phyloP scores from a whole-genome alignment of 1,140 invertebrate genomes.

The Aphis gossypii region DNA sequence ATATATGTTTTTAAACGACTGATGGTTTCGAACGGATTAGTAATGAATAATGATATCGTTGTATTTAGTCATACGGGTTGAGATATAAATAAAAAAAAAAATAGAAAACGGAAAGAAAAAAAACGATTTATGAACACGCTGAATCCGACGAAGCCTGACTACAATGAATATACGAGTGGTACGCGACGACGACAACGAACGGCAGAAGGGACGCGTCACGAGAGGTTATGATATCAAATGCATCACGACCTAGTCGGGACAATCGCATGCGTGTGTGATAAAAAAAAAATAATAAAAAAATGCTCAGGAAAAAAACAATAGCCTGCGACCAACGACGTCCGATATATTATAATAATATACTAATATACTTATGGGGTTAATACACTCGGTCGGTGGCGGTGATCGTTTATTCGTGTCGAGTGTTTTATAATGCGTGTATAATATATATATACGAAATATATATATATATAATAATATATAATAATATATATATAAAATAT shows the following conservation, averaged over 20 bases:
- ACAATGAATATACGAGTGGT: not conserved
- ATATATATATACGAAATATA: not conserved
- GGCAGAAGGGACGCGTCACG: not conserved
- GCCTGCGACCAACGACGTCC: not conserved
- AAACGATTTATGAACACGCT: not conserved
- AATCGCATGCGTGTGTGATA: not conserved
- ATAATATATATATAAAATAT: too few species aligned
- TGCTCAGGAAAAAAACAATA: not conserved
- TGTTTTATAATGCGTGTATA: not conserved
- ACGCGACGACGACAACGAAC: not conserved
- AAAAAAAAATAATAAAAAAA: constrained; percentile 32
- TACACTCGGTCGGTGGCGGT: not conserved
- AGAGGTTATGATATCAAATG: constrained; percentile 28
- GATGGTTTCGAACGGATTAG: not conserved
- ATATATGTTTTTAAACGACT: not conserved
- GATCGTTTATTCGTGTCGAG: not conserved
- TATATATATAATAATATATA: too few species aligned
- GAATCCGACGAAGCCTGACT: not conserved
- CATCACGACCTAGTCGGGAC: not conserved
- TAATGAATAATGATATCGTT: constrained; percentile 8
- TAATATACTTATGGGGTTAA: constrained; percentile 33
- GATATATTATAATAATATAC: not conserved
- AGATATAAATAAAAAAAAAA: not conserved
- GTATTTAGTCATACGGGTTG: not conserved
- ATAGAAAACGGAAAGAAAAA: not conserved